Evolutionary conservation across 2,888 invertebrate species (phyloP).

Genomic region (Brachylomia viminalis): DNA sequence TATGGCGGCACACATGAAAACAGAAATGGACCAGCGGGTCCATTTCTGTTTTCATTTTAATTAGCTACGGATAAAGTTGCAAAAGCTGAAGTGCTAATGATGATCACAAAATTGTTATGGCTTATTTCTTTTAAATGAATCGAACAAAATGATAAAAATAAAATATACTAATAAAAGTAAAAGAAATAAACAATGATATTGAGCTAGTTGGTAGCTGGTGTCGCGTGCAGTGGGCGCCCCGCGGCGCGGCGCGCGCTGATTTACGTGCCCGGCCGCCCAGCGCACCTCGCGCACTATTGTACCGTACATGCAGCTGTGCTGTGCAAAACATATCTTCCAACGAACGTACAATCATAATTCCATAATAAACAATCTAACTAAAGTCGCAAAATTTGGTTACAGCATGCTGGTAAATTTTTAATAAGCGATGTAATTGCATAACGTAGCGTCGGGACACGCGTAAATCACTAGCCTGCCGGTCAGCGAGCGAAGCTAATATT

Average conservation of each 20-base stretch:
- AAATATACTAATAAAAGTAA: conserved; percentile 14
- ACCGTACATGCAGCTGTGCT: conserved; percentile 5
- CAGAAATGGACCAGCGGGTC: too few relatives aligned
- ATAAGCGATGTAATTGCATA: conserved; percentile 89
- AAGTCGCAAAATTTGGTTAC: conserved; percentile 55
- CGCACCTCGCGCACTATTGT: conserved; percentile 26
- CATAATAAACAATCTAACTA: conserved; percentile 51
- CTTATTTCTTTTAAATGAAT: conserved; percentile 9
- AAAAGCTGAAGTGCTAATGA: conserved; percentile 1
- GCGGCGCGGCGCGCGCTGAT: conserved; percentile 69
- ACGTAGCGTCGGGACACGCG: conserved; percentile 84
- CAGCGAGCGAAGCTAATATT: conserved; percentile 87
- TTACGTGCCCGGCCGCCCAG: conserved; percentile 67
- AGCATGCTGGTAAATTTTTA: conserved; percentile 83
- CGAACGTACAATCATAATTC: conserved; percentile 37
- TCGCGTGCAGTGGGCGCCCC: conserved; percentile 71
- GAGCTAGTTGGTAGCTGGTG: conserved; percentile 56
- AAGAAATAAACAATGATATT: conserved; percentile 30
- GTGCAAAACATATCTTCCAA: conserved; percentile 25
- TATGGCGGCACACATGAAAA: conserved; percentile 62
- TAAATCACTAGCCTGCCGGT: conserved; percentile 83
- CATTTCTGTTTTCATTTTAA: conserved; percentile 65
- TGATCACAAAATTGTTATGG: conserved; percentile 10
- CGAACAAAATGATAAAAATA: neutral
- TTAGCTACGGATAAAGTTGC: conserved; percentile 17